Percentiles rank a stretch among this genome's conserved stretches.
phyloP scores from a whole-genome alignment of 2,888 invertebrate species.

The Drosophila melanosoma region DNA sequence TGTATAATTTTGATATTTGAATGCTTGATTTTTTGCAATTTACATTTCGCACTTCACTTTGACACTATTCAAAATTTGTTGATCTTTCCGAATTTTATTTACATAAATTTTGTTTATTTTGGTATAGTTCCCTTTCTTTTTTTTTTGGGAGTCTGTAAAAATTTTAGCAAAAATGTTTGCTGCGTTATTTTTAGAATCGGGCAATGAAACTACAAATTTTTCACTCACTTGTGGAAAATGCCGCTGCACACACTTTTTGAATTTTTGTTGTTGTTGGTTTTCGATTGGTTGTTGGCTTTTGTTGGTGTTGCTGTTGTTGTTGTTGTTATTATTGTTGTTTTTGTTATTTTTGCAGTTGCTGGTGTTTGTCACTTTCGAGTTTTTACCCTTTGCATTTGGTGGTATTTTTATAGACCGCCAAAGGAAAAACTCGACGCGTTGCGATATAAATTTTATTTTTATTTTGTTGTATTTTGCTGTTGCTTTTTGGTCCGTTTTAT shows the following conservation, averaged over 20 bases:
- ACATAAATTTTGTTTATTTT: background rate
- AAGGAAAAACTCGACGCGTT: constrained; percentile 52
- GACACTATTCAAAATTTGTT: constrained; percentile 32
- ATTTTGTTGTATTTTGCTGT: constrained; percentile 36
- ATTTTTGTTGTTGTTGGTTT: constrained; percentile 29
- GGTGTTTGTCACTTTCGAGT: constrained; percentile 72
- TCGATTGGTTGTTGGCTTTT: constrained; percentile 13
- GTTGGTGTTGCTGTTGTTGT: constrained; percentile 32
- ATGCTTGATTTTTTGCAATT: constrained; percentile 15
- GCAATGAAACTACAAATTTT: constrained; percentile 48
- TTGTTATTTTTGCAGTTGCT: constrained; percentile 40
- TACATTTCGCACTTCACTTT: constrained; percentile 50
- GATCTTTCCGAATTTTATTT: constrained; percentile 6
- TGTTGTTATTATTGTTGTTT: constrained; percentile 26
- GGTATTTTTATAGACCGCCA: constrained; percentile 59
- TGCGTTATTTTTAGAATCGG: constrained; percentile 52
- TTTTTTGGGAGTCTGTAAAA: constrained; percentile 34
- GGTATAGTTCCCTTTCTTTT: background rate
- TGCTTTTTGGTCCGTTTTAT: constrained; percentile 66
- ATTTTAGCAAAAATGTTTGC: constrained; percentile 48
- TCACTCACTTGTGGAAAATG: constrained; percentile 67
- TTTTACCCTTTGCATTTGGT: constrained; percentile 73
- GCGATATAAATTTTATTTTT: constrained; percentile 54
- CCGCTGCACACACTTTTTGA: constrained; percentile 59
- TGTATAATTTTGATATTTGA: constrained; percentile 8